A percentile compares a stretch with the other conserved stretches of the same genome.
Conservation (phyloP, 2,113 vertebrate species). For the Dromiciops gliroides region DNA sequence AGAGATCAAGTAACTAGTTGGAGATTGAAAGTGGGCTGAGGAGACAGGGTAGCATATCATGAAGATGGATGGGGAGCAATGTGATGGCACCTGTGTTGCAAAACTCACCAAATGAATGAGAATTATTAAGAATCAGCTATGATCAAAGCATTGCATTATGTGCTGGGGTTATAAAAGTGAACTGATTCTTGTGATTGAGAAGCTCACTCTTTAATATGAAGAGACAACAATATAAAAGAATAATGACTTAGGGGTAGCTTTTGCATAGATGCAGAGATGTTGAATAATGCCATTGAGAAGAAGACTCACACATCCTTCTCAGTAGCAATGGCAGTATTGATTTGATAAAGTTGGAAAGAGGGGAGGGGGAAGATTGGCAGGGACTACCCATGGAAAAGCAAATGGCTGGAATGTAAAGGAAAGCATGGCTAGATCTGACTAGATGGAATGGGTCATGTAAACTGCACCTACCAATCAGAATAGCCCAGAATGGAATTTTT, state of each 20-base stretch:
- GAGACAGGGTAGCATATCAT: too few relatives aligned
- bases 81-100: background rate
- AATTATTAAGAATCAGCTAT: background rate
- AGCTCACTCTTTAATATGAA: background rate
- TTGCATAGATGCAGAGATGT: background rate
- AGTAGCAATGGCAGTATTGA: background rate
- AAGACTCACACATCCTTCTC: background rate
- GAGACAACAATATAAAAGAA: background rate
- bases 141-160: background rate
- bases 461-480: background rate
- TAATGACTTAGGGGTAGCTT: background rate
- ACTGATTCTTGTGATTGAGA: background rate
- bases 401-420: background rate
- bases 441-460: background rate
- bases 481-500: background rate
- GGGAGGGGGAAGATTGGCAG: background rate
- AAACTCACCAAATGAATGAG: background rate
- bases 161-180: background rate
- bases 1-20: too few relatives aligned
- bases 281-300: background rate
- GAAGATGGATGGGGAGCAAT: background rate
- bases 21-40: too few relatives aligned
- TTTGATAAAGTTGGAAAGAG: background rate
- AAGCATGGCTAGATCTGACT: background rate
- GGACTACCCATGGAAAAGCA: background rate